These are phyloP conservation scores for Hepsetus odoe DNA, from an alignment of 2,113 vertebrate genomes.

Conservation along the genomic window DNA sequence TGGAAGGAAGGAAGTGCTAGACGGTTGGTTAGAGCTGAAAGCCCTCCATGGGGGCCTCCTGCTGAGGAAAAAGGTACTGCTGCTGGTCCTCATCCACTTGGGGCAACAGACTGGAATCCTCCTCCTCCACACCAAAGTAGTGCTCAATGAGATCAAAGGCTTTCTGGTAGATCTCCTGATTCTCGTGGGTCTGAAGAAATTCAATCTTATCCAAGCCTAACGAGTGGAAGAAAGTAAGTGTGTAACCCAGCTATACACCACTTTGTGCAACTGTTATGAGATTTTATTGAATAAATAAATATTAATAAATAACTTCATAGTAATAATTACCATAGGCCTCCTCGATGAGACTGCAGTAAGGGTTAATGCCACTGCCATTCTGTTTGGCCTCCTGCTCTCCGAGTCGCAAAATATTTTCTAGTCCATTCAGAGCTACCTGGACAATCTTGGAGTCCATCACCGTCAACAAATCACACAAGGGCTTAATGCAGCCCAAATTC, in stretches of 20 bases:
- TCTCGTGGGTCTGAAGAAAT: conserved; percentile 97
- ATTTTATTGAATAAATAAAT: too few relatives aligned
- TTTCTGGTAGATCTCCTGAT: conserved; percentile 99
- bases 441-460: conserved; percentile 99
- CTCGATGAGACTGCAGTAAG: conserved; percentile 95
- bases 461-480: conserved; percentile 93
- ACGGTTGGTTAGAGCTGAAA: conserved; percentile 88
- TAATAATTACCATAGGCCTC: conserved; percentile 86
- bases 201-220: conserved; percentile 97
- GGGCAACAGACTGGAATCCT: conserved; percentile 85
- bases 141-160: conserved; percentile 97
- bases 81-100: conserved; percentile 94
- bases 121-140: conserved; percentile 96
- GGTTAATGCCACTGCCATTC: conserved; percentile 86
- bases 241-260: too few relatives aligned
- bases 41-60: conserved; percentile 97
- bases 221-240: too few relatives aligned
- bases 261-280: too few relatives aligned
- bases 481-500: conserved; percentile 94
- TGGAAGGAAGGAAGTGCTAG: not conserved
- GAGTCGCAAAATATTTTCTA: conserved; percentile 94
- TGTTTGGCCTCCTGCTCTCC: conserved; percentile 96
- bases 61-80: conserved; percentile 95
- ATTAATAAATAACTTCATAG: not conserved
- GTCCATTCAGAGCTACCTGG: conserved; percentile 91